Percentiles rank a stretch among this genome's conserved stretches.
Conservation (phyloP, 30 jellyfish, hydroid and myxozoan genomes). For the Haliclystus octoradiatus region DNA sequence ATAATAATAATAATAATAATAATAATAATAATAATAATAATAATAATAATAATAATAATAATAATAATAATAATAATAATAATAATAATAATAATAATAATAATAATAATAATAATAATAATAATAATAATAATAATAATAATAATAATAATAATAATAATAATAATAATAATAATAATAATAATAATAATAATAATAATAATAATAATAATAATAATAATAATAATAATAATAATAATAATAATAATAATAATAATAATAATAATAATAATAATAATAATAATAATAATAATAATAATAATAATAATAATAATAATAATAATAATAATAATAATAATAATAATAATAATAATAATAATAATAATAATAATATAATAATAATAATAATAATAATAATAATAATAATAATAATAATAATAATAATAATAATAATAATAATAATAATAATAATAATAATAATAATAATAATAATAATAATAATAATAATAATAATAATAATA, state of each 20-base stretch:
- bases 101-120: not conserved
- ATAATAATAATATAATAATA: not conserved
- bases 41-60: constrained; percentile 2
- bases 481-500: constrained; percentile 2
- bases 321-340: not conserved
- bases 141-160: too few relatives aligned
- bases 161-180: not conserved
- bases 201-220: not conserved
- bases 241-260: not conserved
- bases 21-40: constrained; percentile 1
- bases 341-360: constrained; percentile 1
- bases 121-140: not conserved
- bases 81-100: not conserved
- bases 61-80: not conserved
- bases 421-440: constrained; percentile 3
- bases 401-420: not conserved
- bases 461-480: constrained; percentile 1
- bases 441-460: constrained; percentile 1
- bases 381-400: constrained; percentile 1
- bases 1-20: constrained; percentile 1
- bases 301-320: not conserved
- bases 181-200: not conserved
- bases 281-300: not conserved
- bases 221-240: not conserved
- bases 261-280: not conserved